These are phyloP conservation scores for Andricus quercusramuli DNA, from an alignment of 2,888 invertebrate genomes.

Conservation along the genomic window DNA sequence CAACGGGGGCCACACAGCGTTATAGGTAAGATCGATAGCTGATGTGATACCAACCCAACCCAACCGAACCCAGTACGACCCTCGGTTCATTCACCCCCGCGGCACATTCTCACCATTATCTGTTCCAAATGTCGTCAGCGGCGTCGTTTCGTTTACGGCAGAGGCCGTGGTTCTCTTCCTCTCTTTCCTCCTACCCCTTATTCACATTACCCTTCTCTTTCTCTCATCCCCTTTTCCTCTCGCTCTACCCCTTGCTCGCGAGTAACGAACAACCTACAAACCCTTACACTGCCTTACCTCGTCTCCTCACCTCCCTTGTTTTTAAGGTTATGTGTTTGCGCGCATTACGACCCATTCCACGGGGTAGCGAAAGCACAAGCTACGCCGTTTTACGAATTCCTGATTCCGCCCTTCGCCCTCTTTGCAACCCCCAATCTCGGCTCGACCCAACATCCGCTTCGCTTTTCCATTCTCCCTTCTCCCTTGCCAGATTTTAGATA, in stretches of 20 bases:
- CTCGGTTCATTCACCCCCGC: constrained; percentile 79
- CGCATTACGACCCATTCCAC: constrained; percentile 74
- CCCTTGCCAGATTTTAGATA: constrained; percentile 50
- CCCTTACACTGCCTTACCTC: constrained; percentile 52
- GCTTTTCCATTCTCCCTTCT: constrained; percentile 24
- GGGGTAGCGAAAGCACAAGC: constrained; percentile 57
- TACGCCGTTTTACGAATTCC: constrained; percentile 72
- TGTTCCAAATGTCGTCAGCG: constrained; percentile 78
- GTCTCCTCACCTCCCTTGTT: constrained; percentile 65
- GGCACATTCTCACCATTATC: constrained; percentile 78
- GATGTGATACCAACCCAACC: constrained; percentile 77
- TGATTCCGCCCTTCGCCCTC: constrained; percentile 64
- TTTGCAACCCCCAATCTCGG: constrained; percentile 47
- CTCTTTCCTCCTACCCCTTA: constrained; percentile 41
- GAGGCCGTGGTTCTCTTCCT: constrained; percentile 52
- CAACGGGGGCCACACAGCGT: constrained; percentile 73
- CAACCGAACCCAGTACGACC: constrained; percentile 67
- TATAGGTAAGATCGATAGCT: constrained; percentile 78
- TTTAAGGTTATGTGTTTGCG: constrained; percentile 75
- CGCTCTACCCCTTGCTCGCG: constrained; percentile 45
- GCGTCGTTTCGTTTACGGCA: constrained; percentile 77
- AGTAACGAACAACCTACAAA: constrained; percentile 43
- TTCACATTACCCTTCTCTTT: constrained; percentile 28
- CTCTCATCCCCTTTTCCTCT: constrained; percentile 27
- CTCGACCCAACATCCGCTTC: constrained; percentile 14